Conservation (phyloP, 1,140 invertebrate genomes). For the Rhysida immarginata region DNA sequence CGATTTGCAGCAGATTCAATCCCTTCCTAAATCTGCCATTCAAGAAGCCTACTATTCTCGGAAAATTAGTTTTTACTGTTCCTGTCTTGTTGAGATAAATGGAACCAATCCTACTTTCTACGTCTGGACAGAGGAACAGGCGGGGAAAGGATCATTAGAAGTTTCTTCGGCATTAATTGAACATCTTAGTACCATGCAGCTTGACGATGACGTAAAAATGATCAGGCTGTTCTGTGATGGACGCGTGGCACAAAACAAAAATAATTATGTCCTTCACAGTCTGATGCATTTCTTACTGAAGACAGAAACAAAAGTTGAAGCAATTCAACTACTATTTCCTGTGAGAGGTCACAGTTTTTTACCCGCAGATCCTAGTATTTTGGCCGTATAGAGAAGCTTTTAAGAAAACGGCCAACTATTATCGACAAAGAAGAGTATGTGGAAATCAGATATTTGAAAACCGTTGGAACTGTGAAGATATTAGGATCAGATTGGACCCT, state of each 20-base stretch:
- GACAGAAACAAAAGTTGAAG: not conserved
- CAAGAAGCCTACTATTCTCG: constrained; percentile 24
- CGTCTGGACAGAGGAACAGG: not conserved
- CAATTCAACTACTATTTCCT: not conserved
- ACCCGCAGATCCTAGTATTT: not conserved
- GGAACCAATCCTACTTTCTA: not conserved
- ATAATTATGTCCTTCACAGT: not conserved
- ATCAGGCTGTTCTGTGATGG: not conserved
- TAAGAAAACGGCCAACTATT: not conserved
- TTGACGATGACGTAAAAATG: not conserved
- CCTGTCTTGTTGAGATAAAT: not conserved
- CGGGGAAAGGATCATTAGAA: not conserved
- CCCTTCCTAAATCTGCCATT: constrained; percentile 22
- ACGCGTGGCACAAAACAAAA: not conserved
- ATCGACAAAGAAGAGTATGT: not conserved
- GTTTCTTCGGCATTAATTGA: not conserved
- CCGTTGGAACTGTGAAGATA: not conserved
- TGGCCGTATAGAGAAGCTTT: not conserved
- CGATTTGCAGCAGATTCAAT: constrained; percentile 29
- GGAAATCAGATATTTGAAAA: not conserved
- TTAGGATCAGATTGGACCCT: not conserved
- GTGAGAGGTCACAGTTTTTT: not conserved
- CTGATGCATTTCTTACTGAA: not conserved
- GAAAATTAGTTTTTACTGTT: too few relatives aligned
- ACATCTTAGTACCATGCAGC: not conserved